phyloP scores from a whole-genome alignment of 2,113 vertebrate genomes.

The Limnothrissa miodon region DNA sequence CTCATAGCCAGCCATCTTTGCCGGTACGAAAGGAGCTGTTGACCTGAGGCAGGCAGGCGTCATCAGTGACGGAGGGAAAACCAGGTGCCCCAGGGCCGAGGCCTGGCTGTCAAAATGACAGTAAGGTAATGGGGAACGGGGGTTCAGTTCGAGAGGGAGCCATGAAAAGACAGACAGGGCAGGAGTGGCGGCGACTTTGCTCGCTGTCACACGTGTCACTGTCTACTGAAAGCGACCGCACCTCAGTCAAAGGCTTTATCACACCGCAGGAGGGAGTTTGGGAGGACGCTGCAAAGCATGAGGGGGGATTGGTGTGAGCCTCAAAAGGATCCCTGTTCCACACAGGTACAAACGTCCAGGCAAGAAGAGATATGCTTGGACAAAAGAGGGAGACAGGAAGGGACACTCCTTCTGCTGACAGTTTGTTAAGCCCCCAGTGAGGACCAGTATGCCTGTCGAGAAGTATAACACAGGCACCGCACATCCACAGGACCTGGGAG shows the following conservation, averaged over 20 bases:
- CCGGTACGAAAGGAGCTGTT: constrained; percentile 33
- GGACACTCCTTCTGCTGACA: neutral
- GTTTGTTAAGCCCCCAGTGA: neutral
- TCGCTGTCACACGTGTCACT: neutral
- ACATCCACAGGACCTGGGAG: neutral
- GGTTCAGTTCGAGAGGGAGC: constrained; percentile 25
- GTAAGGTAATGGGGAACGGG: constrained; percentile 27
- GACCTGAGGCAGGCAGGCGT: constrained; percentile 42
- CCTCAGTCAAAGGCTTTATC: constrained; percentile 22
- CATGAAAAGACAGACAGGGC: constrained; percentile 34
- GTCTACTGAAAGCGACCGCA: too few relatives aligned
- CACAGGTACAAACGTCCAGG: neutral
- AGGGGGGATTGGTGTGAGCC: constrained; percentile 19
- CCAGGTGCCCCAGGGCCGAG: constrained; percentile 29
- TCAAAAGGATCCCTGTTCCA: neutral
- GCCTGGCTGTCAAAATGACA: constrained; percentile 67
- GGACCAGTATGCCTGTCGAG: neutral
- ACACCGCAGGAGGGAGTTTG: constrained; percentile 13
- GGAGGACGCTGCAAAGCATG: constrained; percentile 29
- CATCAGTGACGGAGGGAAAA: constrained; percentile 35
- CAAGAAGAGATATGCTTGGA: neutral
- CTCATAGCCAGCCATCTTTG: constrained; percentile 11
- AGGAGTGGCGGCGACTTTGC: constrained; percentile 10
- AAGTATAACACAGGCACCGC: neutral
- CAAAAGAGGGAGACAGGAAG: neutral